Conservation (phyloP, 2,113 vertebrate genomes). For the Pogonocichla stellata region DNA sequence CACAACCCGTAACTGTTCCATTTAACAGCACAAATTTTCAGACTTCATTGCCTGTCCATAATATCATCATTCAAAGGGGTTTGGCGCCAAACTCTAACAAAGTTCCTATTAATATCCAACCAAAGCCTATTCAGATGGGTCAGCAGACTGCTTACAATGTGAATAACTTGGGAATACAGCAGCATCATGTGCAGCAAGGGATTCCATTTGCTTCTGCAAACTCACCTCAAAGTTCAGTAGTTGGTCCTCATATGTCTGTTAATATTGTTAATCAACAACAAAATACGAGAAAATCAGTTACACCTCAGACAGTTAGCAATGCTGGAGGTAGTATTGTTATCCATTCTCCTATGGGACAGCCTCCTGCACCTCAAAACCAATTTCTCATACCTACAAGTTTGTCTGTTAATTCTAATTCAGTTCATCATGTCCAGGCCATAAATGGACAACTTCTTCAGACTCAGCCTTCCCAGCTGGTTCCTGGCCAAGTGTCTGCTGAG, state of each 20-base stretch:
- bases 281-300: conserved; percentile 75
- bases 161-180: conserved; percentile 80
- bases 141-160: conserved; percentile 89
- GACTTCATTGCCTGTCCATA: conserved; percentile 90
- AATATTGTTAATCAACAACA: conserved; percentile 82
- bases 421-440: conserved; percentile 86
- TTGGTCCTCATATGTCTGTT: conserved; percentile 80
- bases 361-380: conserved; percentile 85
- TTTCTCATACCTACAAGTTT: conserved; percentile 89
- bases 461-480: conserved; percentile 76
- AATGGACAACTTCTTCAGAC: conserved; percentile 85
- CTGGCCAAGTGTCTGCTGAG: conserved; percentile 77
- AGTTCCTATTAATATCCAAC: conserved; percentile 90
- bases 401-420: conserved; percentile 82
- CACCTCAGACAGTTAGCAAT: conserved; percentile 75
- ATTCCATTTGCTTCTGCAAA: conserved; percentile 77
- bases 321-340: conserved; percentile 81
- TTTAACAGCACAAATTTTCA: conserved; percentile 91
- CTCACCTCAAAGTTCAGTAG: conserved; percentile 77
- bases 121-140: conserved; percentile 89
- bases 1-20: conserved; percentile 88
- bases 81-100: conserved; percentile 83
- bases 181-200: conserved; percentile 80
- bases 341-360: conserved; percentile 85
- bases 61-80: conserved; percentile 96